Base-by-base conservation (phyloP, 2,113 vertebrate genomes). In the Strix uralensis region DNA sequence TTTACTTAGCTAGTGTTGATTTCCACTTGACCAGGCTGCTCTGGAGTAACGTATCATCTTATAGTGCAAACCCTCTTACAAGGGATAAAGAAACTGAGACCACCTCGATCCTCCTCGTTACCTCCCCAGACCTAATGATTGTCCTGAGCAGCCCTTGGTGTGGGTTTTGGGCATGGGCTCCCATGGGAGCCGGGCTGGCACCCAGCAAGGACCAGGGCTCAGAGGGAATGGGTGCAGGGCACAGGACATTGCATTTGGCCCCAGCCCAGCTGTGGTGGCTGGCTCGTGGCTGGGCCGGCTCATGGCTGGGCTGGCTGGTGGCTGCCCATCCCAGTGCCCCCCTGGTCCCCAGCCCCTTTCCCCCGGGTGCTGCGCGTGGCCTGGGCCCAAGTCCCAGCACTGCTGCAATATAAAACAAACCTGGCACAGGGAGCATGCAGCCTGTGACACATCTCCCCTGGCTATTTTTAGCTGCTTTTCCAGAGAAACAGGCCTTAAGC, bases 11-110 rank as follows among this genome's bases (percentile, higher is more conserved):
- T 74, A 58, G 94, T 92, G 94, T 90, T 95, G 89, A 86, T 91
- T 97, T 95, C 89, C 75, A 70, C 69, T 85, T 74, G 81, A 66
- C 63, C 90, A 81, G 96, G 70, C 93, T 91, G 83, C 89, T 89
- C 59, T 91, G 89, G 80, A 78, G 91, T 51, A 54, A 94, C 54
- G 70, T 92, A 90, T 97, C 91, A 4, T 62, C 88, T 58, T 81
- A n/a, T 51, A 46, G 88, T 16, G 30, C 86, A 95, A 97, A 96
- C 89, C 91, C 27, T 95, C 96, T 97, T 97, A 96, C 8, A 26
- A 58, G 74, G 77, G 95, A 96, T 98, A 77, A 96, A 73, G 97
- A 96, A 91, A 97, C 65, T 30, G 94, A 97, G 91, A 89, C 63
- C 14, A 2, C 66, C 26, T 75, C 10, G 7, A 70, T 70, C 78